Conservation (phyloP, 2,113 vertebrate genomes). For the Rhabdomys dilectus region DNA sequence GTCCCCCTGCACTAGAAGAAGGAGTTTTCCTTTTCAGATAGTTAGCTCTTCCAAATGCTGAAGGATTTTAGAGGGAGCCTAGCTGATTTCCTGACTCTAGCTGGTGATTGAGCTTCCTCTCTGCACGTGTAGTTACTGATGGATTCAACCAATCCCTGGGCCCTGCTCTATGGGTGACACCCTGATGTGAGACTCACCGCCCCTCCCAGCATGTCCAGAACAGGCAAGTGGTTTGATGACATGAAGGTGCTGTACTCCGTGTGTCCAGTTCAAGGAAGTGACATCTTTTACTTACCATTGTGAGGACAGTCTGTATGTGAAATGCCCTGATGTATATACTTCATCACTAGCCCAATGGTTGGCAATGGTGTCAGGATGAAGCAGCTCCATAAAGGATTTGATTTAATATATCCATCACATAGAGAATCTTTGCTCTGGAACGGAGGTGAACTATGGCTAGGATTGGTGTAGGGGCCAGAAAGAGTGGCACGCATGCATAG, state of each 20-base stretch:
- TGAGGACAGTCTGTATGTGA: not conserved
- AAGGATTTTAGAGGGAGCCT: conserved; percentile 10
- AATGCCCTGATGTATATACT: not conserved
- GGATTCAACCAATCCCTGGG: not conserved
- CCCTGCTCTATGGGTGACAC: not conserved
- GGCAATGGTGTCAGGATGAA: not conserved
- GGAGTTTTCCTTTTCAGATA: not conserved
- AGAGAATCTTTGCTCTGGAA: not conserved
- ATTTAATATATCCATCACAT: not conserved
- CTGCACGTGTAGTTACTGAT: not conserved
- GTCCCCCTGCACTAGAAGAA: not conserved
- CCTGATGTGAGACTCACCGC: not conserved
- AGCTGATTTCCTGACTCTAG: not conserved
- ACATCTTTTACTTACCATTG: not conserved
- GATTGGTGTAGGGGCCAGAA: not conserved
- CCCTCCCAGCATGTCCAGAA: not conserved
- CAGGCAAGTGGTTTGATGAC: not conserved
- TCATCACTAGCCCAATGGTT: not conserved
- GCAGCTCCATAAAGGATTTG: not conserved
- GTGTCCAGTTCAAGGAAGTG: not conserved
- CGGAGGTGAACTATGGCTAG: not conserved
- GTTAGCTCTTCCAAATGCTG: conserved; percentile 33
- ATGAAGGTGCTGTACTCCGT: not conserved
- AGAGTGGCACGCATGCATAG: not conserved
- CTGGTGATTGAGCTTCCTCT: conserved; percentile 10